Evolutionary conservation across 2,113 vertebrate species (phyloP).

Genomic region (Nothoprocta perdicaria): DNA sequence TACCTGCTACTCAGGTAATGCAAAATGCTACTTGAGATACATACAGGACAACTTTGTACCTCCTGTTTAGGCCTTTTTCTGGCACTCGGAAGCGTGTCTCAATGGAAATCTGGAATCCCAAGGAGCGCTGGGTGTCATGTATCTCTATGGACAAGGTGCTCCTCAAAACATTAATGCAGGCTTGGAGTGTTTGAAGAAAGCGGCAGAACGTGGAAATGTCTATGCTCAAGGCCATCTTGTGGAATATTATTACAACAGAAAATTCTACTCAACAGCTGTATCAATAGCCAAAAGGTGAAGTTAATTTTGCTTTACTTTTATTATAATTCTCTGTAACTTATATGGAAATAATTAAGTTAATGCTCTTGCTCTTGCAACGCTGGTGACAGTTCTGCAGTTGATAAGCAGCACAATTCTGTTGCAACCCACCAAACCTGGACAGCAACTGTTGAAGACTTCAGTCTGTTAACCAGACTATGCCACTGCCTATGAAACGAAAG

Average conservation of each 20-base stretch:
- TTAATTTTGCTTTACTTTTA: conserved; percentile 8
- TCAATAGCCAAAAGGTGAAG: conserved; percentile 79
- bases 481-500: background rate
- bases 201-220: conserved; percentile 78
- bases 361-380: background rate
- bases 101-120: conserved; percentile 87
- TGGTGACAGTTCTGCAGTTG: background rate
- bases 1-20: background rate
- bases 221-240: conserved; percentile 84
- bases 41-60: background rate
- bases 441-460: background rate
- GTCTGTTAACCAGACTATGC: background rate
- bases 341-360: background rate
- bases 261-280: conserved; percentile 79
- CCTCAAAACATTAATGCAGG: conserved; percentile 66
- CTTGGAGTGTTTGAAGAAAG: conserved; percentile 76
- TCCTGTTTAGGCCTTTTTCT: conserved; percentile 81
- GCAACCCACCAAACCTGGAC: background rate
- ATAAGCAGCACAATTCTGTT: background rate
- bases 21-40: background rate
- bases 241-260: conserved; percentile 81
- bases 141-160: conserved; percentile 80
- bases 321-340: background rate
- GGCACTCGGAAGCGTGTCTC: conserved; percentile 86
- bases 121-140: conserved; percentile 83